Evolutionary conservation across 1,140 invertebrate species (phyloP), one percentile per base, ranked within the genome.

Genomic region (Drosophila chauvacae): DNA sequence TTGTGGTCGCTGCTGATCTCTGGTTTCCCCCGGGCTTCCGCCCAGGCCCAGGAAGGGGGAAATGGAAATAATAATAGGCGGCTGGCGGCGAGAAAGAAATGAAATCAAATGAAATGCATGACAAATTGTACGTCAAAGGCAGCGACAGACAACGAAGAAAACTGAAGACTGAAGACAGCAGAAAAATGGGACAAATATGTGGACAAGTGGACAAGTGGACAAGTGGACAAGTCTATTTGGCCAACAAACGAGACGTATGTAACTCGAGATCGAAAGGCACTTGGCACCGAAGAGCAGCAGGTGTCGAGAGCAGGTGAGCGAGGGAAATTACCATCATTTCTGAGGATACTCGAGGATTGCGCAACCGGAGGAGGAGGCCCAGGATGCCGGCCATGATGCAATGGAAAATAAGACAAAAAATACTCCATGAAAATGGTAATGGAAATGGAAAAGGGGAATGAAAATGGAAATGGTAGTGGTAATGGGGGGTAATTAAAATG

Each of bases 61-160:
- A 66, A 35, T 45, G 33, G 45, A 45, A 28, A 30, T 11, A 56
- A n/a, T 42, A 69, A 69, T 69, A 50, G 18, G 28, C 14, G 23
- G 26, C 13, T 35, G 4, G 4, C n/a, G n/a, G 3, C 33, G 33
- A 48, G 35, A 77, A 76, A 33, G 72, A 75, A 76, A 74, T 75
- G 72, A 75, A 76, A 74, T 75, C 71, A 65, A 76, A 76, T 76
- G 74, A 77, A 77, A 77, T 69, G 74, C 74, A 68, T 77, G 74
- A 77, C 74, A 77, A 77, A 77, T 63, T 77, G 39, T 26, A 37
- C 7, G 37, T 55, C 48, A 23, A 23, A 23, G 23, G 23, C 23
- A 23, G 23, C 23, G 23, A 23, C 23, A 23, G 23, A 23, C 23
- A 10, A 30, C 41, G 7, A 44, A 56, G 41, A 76, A 77, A 51